Evolutionary conservation across 23 tunicate genomes (phyloP), one percentile per base, ranked within the genome.

Genomic region (Corella eumyota): DNA sequence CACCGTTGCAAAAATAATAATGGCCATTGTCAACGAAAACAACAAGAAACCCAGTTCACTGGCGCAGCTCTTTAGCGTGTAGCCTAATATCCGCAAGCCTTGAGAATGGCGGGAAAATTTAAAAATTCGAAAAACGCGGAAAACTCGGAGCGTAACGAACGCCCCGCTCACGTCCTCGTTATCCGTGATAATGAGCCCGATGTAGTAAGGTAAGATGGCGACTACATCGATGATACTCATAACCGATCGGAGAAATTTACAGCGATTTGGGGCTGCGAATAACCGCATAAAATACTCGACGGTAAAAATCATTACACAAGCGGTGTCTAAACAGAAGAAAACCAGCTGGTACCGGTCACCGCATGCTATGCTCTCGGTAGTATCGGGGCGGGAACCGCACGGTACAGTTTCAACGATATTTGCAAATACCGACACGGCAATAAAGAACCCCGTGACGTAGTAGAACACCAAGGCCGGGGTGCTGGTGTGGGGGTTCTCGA

Each of bases 121-220:
- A 64, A 92, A 92, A n/a, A 92, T 92, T 69, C 98, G 78, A 73
- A 92, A 92, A 61, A 92, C 98, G 48, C 98, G 92, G 55, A 92
- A 92, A n/a, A 92, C 98, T n/a, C 98, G 83, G 11, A 92, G 74
- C 25, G 98, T 92, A n/a, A 92, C 98, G 48, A 92, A 92, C n/a
- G 98, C 98, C 24, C 98, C 98, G 78, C 85, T 75, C 5, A 92
- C 86, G 36, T 92, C 98, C 49, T 92, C 98, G 75, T 92, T 92
- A 37, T 82, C 85, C 13, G 98, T 82, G 67, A 92, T 82, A 28
- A 73, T 70, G 40, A 92, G 86, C 28, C 98, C 98, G 38, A 92
- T 83, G 54, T 92, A 92, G 54, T 92, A 92, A 4, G 98, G 98
- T 62, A 92, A 66, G 45, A 92, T 92, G 26, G 98, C 98, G 2